Evolutionary conservation across 2,113 vertebrate species (phyloP).

Genomic region (Turnix velox): DNA sequence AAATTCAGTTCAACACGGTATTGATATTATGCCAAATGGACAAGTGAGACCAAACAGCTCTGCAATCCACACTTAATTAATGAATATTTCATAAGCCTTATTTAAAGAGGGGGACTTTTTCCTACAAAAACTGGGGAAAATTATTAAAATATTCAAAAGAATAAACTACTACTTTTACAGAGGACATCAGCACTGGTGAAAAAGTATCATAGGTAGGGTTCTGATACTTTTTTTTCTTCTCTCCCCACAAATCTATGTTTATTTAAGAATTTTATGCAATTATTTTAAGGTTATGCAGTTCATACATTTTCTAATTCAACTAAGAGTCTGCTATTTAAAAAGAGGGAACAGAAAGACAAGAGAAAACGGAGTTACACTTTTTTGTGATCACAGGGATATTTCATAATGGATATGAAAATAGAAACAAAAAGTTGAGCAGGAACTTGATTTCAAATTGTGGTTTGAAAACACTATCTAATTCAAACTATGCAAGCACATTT

Average conservation of each 20-base stretch:
- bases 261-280: not conserved
- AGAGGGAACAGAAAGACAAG: not conserved
- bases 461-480: not conserved
- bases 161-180: not conserved
- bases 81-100: not conserved
- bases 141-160: not conserved
- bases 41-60: not conserved
- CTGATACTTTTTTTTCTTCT: not conserved
- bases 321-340: not conserved
- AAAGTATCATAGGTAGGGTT: not conserved
- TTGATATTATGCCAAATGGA: not conserved
- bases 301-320: not conserved
- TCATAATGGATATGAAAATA: not conserved
- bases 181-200: not conserved
- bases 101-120: not conserved
- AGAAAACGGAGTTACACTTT: not conserved
- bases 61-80: not conserved
- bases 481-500: not conserved
- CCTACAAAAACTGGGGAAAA: not conserved
- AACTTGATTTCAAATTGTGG: not conserved
- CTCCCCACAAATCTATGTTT: not conserved
- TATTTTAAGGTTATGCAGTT: not conserved
- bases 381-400: not conserved
- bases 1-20: not conserved
- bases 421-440: not conserved